These are phyloP conservation scores for Podilymbus podiceps DNA, from an alignment of 2,113 vertebrate species.

Conservation along the genomic window DNA sequence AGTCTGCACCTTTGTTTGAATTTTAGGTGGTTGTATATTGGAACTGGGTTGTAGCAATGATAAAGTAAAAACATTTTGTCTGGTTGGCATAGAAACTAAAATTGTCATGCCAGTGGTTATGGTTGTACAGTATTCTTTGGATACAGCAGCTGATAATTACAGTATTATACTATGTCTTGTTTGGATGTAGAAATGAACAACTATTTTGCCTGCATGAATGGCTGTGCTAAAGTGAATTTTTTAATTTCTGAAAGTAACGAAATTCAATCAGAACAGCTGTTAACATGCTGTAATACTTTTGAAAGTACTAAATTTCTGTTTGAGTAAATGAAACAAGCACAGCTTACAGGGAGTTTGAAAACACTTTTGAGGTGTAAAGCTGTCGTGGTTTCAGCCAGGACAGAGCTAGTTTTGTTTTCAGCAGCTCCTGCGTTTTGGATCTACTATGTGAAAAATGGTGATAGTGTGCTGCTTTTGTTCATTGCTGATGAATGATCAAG, in stretches of 20 bases:
- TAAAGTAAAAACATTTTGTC: not conserved
- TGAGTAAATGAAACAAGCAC: not conserved
- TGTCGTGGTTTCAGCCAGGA: too few species aligned
- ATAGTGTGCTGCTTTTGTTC: too few species aligned
- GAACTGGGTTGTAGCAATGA: not conserved
- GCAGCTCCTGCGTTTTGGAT: too few species aligned
- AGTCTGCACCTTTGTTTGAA: not conserved
- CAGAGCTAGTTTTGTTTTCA: too few species aligned
- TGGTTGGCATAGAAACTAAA: not conserved
- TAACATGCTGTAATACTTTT: not conserved
- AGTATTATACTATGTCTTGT: not conserved
- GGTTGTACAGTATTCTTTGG: not conserved
- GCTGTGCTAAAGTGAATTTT: not conserved
- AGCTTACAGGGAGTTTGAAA: not conserved
- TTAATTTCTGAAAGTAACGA: not conserved
- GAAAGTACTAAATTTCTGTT: not conserved
- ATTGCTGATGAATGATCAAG: too few species aligned
- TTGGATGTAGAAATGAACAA: not conserved
- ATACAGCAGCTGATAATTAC: not conserved
- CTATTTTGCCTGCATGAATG: not conserved
- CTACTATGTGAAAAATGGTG: too few species aligned
- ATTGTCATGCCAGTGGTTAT: not conserved
- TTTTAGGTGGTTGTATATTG: not conserved
- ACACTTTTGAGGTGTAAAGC: not conserved
- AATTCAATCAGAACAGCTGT: not conserved